Evolutionary conservation across 2,888 invertebrate species (phyloP), one percentile per base, ranked within the genome.

Genomic region (Lucinisca nassula): DNA sequence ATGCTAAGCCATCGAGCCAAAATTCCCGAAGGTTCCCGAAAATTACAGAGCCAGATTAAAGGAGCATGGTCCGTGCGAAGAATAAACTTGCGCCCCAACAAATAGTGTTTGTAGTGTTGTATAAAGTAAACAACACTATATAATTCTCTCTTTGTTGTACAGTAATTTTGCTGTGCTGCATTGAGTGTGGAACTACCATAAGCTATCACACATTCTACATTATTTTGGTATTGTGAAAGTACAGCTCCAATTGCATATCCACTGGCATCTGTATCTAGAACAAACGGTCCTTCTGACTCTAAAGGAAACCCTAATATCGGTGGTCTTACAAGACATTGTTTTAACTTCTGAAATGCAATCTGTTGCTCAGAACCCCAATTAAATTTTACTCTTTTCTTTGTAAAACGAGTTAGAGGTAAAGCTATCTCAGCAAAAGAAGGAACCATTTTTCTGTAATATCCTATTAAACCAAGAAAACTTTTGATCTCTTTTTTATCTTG

Each of bases 21-120:
- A 32, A 78, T 58, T 30, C 82, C 82, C 30, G 77, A 40, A 4
- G 82, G 82, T 40, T 83, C 82, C 45, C 72, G 70, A 24, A 83
- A 78, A 14, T 32, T 72, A 17, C 70, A 35, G 4, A 78, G 67
- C 67, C 67, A 51, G 0, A 35, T 35, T 24, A 83, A 40, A 14
- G 61, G 24, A 55, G 61, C 61, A 67, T 83, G 78, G 40, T 83
- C 82, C 12, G 78, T 55, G 12, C 82, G 49, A 0, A 83, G 38
- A 6, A 72, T 30, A 27, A 83, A 78, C 27, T 78, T 83, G 6
- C 72, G 3, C 27, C 84, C 74, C n/a, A 79, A 58, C n/a, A 84
- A 12, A 32, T 76, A 84, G 0, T 78, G 58, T 27, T 70, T 72
- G 51, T 70, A 84, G 2, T 55, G 35, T 61, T 84, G 73, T 24